Conservation (phyloP, 2,113 vertebrate species). For the Actenoides hombroni region DNA sequence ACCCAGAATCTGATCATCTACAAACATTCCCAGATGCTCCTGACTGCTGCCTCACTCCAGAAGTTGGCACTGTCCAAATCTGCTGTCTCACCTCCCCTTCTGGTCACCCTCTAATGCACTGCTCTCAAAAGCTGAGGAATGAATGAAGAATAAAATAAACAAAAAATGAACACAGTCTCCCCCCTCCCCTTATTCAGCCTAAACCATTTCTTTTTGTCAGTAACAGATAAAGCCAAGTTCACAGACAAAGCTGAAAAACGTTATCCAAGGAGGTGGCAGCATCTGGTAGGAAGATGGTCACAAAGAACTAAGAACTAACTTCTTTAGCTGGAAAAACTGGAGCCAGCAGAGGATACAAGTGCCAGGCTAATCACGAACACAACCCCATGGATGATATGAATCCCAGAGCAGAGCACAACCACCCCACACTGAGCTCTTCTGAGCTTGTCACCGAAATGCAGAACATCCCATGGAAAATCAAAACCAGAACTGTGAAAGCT, state of each 20-base stretch:
- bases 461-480: not conserved
- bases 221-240: not conserved
- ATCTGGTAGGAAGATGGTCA: not conserved
- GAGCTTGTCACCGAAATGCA: not conserved
- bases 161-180: not conserved
- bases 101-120: not conserved
- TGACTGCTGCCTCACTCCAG: not conserved
- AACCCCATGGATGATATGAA: not conserved
- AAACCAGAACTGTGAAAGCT: not conserved
- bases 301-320: not conserved
- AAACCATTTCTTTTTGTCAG: not conserved
- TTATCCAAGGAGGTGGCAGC: not conserved
- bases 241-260: not conserved
- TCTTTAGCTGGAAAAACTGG: not conserved
- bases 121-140: not conserved
- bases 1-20: not conserved
- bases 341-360: not conserved
- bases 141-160: not conserved
- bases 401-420: not conserved
- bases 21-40: not conserved
- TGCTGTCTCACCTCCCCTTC: not conserved
- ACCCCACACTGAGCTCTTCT: not conserved
- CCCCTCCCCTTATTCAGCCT: not conserved
- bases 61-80: not conserved
- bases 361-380: not conserved